Evolutionary conservation across 1,140 invertebrate genomes (phyloP).

Genomic region (Ctenoplectra terminalis): DNA sequence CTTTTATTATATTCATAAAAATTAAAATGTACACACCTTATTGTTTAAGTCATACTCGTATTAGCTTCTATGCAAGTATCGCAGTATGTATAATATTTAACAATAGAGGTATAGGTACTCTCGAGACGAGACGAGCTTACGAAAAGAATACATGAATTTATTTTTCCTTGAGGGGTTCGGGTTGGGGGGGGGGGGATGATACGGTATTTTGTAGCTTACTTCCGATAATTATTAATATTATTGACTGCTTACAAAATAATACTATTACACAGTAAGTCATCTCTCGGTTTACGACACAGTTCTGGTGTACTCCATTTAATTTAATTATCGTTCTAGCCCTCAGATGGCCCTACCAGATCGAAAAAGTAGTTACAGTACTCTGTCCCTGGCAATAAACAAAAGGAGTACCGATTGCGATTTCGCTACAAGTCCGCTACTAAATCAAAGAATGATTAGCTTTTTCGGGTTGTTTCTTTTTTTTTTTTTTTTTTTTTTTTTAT

Average conservation of each 20-base stretch:
- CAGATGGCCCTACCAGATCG: conserved; percentile 58
- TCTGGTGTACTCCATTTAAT: conserved; percentile 35
- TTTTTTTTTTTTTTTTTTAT: conserved; percentile 19
- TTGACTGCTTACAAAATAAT: conserved; percentile 73
- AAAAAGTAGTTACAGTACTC: conserved; percentile 44
- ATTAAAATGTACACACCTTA: conserved; percentile 72
- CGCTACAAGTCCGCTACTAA: conserved; percentile 35
- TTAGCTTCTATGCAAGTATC: conserved; percentile 64
- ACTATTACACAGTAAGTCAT: conserved; percentile 66
- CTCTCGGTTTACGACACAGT: conserved; percentile 63
- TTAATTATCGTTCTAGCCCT: conserved; percentile 48
- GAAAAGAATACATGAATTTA: conserved; percentile 65
- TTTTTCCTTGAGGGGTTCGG: neutral
- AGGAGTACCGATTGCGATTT: conserved; percentile 28
- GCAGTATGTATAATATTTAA: conserved; percentile 69
- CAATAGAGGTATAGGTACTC: conserved; percentile 68
- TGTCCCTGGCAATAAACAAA: conserved; percentile 34
- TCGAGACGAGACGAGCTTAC: conserved; percentile 61
- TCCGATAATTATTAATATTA: conserved; percentile 64
- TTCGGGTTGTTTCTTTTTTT: neutral
- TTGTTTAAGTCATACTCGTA: conserved; percentile 63
- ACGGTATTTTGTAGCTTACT: conserved; percentile 56
- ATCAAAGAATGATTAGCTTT: conserved; percentile 47
- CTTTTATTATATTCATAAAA: conserved; percentile 72
- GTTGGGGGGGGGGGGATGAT: conserved; percentile 18